phyloP scores from a whole-genome alignment of 1,140 invertebrate genomes.

The Diorhabda carinulata region DNA sequence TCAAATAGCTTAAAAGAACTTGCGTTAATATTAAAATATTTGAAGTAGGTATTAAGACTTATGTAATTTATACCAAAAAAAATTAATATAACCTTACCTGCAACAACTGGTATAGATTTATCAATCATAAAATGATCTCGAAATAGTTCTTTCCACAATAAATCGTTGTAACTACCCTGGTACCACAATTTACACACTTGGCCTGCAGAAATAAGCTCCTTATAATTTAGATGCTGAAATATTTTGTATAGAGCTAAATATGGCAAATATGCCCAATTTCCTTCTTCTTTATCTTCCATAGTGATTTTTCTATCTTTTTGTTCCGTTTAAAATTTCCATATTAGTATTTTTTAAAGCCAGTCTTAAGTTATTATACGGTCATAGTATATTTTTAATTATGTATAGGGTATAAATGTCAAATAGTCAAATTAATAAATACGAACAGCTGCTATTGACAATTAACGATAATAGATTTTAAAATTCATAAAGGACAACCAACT shows the following conservation, averaged over 20 bases:
- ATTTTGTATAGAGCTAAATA: slow-evolving; percentile 66
- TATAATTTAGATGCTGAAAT: slow-evolving; percentile 59
- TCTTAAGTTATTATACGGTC: neutral
- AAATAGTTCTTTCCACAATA: slow-evolving; percentile 68
- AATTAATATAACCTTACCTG: slow-evolving; percentile 49
- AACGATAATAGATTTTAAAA: too few species aligned
- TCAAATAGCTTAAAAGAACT: too few species aligned
- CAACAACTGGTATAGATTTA: slow-evolving; percentile 57
- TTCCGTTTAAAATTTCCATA: slow-evolving; percentile 3
- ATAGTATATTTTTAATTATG: too few species aligned
- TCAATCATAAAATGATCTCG: slow-evolving; percentile 65
- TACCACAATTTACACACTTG: slow-evolving; percentile 60
- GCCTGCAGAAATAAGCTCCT: slow-evolving; percentile 56
- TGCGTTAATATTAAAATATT: too few species aligned
- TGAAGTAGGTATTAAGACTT: too few species aligned
- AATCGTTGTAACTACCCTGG: slow-evolving; percentile 60
- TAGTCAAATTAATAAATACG: neutral
- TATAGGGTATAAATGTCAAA: neutral
- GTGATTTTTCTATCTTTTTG: neutral
- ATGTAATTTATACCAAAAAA: too few species aligned
- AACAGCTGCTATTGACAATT: neutral
- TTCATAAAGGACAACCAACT: too few species aligned
- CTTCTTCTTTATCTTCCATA: slow-evolving; percentile 26
- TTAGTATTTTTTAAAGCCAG: neutral
- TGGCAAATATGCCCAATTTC: slow-evolving; percentile 60